Evolutionary conservation across 2,888 invertebrate species (phyloP).

Genomic region (Chrysomela aeneicollis): DNA sequence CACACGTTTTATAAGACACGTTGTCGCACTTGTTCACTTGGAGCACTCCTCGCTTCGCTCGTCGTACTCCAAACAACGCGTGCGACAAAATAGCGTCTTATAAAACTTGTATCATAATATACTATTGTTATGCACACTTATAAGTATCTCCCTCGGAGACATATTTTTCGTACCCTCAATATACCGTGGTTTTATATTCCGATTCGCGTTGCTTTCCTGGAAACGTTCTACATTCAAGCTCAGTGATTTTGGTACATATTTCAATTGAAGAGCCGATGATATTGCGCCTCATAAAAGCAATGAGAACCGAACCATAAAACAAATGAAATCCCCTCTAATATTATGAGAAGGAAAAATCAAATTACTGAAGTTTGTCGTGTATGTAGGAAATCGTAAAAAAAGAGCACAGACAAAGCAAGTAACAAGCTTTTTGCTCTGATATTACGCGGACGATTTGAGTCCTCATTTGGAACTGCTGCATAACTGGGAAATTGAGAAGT

Average conservation of each 20-base stretch:
- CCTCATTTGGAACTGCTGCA: neutral
- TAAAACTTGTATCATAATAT: no score
- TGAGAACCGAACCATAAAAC: slow-evolving; percentile 19
- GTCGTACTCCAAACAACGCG: no score
- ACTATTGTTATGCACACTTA: no score
- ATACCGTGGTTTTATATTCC: neutral
- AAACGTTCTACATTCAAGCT: slow-evolving; percentile 8
- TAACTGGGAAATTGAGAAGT: neutral
- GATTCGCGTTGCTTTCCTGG: neutral
- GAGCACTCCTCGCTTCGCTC: no score
- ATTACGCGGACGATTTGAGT: neutral
- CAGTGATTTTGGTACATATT: no score
- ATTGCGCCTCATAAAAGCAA: slow-evolving; percentile 23
- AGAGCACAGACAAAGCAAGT: slow-evolving; percentile 11
- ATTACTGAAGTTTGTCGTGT: slow-evolving; percentile 14
- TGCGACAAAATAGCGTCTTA: no score
- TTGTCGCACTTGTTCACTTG: no score
- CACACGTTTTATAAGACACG: no score
- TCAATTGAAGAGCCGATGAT: slow-evolving; percentile 13
- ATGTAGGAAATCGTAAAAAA: slow-evolving; percentile 21
- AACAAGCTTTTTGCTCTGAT: slow-evolving; percentile 8
- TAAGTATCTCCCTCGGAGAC: no score
- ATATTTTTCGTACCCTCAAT: no score
- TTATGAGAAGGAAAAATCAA: slow-evolving; percentile 2
- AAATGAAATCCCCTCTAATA: slow-evolving; percentile 24